Conservation (phyloP, 2,888 invertebrate genomes). For the Poecilus cupreus region DNA sequence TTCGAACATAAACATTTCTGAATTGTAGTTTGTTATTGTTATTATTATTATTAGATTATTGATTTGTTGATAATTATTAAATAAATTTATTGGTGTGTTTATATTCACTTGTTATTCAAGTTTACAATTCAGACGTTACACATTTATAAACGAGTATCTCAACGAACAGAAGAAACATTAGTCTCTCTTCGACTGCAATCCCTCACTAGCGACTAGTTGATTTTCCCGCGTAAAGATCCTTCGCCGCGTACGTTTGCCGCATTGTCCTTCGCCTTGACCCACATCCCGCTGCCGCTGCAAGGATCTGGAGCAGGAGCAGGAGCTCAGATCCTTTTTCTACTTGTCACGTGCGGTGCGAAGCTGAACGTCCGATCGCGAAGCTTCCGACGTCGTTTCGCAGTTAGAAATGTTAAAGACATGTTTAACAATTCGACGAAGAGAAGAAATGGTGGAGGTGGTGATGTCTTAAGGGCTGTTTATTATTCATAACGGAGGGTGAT, state of each 20-base stretch:
- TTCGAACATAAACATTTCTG: no score
- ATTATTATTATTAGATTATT: no score
- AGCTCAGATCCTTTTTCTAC: not conserved
- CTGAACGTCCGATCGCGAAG: not conserved
- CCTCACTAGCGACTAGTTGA: not conserved
- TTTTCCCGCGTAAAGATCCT: not conserved
- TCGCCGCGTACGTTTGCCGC: slow-evolving; percentile 19
- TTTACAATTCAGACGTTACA: no score
- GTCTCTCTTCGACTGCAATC: no score
- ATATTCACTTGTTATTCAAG: no score
- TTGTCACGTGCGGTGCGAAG: not conserved
- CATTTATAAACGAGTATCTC: no score
- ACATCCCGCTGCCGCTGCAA: not conserved
- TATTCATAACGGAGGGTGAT: not conserved
- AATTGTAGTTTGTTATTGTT: no score
- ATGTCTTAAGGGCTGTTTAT: not conserved
- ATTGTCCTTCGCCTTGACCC: slow-evolving; percentile 44
- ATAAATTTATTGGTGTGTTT: no score
- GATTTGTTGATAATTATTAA: no score
- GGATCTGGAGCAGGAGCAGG: not conserved
- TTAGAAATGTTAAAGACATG: not conserved
- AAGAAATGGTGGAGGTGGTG: not conserved
- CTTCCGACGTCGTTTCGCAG: not conserved
- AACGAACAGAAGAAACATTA: no score
- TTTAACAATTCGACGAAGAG: not conserved